Evolutionary conservation across 2,888 invertebrate species (phyloP), one percentile per base, ranked within the genome.

Genomic region (Acrobasis consociella): DNA sequence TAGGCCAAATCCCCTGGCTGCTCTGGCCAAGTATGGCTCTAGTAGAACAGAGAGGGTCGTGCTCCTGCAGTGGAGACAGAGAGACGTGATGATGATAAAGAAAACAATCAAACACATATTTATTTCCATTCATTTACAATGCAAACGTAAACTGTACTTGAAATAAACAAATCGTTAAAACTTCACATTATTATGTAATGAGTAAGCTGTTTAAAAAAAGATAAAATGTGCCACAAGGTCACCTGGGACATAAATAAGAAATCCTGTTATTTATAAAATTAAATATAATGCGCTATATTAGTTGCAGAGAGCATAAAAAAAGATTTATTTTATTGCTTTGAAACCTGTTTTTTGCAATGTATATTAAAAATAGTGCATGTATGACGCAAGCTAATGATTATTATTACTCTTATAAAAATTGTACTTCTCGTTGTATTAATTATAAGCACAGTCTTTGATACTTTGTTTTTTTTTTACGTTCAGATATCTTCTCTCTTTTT

Each of bases 251-350:
- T 60, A 60, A 60, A 60, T 60, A 42, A 60, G 9, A 52, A 42
- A 52, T 42, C 51, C 17, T 52, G 52, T 60, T 52, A 52, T 42
- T 52, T 46, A 60, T 52, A 52, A 60, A 38, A 60, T 60, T 52
- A n/a, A 50, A 50, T 52, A 60, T 52, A 42, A 60, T 63, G 58
- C 63, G 64, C 65, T 62, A 58, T 66, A 68, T 63, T 65, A 37
- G 63, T 39, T 22, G 51, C 55, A 51, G 46, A 62, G 65, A 50
- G 60, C 69, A 66, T 65, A 69, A 73, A 75, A 22, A 77, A 77
- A 72, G 71, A 70, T 72, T 75, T 72, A 73, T 76, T 76, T 78
- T 75, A 72, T 77, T 74, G 75, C 72, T 72, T 65, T 66, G 68
- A 76, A 75, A 76, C 77, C 69, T 65, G 77, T 81, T 76, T 72